These are phyloP conservation scores for Melanargia galathea DNA, from an alignment of 2,888 invertebrate genomes.

Conservation along the genomic window DNA sequence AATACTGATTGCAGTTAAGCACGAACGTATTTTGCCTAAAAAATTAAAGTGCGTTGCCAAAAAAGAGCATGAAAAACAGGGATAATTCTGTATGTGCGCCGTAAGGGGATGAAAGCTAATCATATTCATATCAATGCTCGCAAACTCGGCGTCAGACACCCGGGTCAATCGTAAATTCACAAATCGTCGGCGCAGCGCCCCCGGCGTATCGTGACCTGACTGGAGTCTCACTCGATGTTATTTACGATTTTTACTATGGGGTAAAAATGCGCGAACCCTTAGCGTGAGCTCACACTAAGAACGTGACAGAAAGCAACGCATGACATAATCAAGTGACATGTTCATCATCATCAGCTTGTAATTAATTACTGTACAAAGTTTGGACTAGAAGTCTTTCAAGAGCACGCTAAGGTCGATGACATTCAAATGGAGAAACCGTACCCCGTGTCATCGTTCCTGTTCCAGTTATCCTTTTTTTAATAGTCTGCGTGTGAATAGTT, in stretches of 20 bases:
- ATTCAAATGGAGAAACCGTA: too few species aligned
- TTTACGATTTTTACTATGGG: conserved; percentile 78
- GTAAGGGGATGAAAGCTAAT: conserved; percentile 26
- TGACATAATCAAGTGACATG: too few species aligned
- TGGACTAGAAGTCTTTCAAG: too few species aligned
- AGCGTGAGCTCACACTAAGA: conserved; percentile 29
- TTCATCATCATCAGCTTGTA: neutral
- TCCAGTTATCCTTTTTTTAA: too few species aligned
- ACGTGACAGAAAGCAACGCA: neutral
- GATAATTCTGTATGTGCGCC: conserved; percentile 5
- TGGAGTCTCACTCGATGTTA: conserved; percentile 69
- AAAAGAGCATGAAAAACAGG: neutral
- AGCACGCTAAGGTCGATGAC: too few species aligned
- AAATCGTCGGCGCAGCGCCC: conserved; percentile 67
- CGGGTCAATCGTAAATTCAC: conserved; percentile 67
- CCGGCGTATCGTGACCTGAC: conserved; percentile 76
- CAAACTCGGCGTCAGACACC: conserved; percentile 58
- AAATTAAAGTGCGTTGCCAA: neutral
- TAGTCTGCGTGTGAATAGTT: too few species aligned
- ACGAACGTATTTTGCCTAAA: too few species aligned
- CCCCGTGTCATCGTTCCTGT: too few species aligned
- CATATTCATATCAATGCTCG: conserved; percentile 53
- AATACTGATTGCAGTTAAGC: too few species aligned
- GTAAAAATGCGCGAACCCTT: conserved; percentile 78
- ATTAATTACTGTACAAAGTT: too few species aligned